These are phyloP conservation scores for Cariama cristata DNA, from an alignment of 2,113 vertebrate species.

Conservation along the genomic window DNA sequence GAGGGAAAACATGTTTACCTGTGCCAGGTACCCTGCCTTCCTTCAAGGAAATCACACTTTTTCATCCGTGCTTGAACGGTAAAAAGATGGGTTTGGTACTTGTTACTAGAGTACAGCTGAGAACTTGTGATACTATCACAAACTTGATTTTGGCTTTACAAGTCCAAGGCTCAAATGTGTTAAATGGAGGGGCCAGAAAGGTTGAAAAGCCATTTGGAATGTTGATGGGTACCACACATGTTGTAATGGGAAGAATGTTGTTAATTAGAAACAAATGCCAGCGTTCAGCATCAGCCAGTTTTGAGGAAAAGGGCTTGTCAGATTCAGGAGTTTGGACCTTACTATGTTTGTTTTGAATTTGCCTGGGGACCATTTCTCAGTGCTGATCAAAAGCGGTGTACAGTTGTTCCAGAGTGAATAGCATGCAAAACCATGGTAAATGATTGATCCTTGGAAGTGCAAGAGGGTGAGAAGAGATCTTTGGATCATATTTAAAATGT, in stretches of 20 bases:
- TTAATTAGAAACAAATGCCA: conserved; percentile 10
- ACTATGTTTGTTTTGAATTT: background rate
- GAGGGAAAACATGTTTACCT: background rate
- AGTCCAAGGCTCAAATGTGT: background rate
- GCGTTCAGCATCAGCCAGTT: background rate
- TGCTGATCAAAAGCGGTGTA: background rate
- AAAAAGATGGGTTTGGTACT: background rate
- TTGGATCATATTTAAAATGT: background rate
- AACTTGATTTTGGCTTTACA: background rate
- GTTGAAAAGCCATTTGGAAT: background rate
- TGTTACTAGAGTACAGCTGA: background rate
- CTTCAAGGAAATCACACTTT: background rate
- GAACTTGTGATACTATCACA: background rate
- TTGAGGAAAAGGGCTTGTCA: background rate
- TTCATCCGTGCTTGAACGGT: background rate
- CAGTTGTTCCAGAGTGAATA: background rate
- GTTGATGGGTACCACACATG: background rate
- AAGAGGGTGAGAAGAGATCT: background rate
- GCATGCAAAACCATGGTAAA: accelerated
- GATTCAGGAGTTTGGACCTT: background rate
- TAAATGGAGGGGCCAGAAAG: background rate
- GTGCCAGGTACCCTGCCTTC: background rate
- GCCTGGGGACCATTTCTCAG: background rate
- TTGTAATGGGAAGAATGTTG: background rate
- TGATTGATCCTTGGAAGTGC: background rate